Percentiles rank a stretch among this genome's conserved stretches.
Evolutionary conservation across 1,140 invertebrate species (phyloP).

Genomic region (Tetramorium simillimum): DNA sequence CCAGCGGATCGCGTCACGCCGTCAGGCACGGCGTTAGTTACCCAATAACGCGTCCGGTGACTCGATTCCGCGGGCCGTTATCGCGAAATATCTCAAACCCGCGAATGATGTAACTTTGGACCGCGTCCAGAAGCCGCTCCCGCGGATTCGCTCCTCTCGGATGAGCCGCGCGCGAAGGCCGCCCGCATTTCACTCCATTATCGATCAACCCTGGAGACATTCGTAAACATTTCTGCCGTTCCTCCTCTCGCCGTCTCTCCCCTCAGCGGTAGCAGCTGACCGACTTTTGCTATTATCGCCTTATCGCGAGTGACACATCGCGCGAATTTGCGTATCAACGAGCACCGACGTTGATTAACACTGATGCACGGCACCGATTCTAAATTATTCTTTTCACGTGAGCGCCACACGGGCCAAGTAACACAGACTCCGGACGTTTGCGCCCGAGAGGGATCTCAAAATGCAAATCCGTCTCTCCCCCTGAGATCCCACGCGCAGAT

Average conservation of each 20-base stretch:
- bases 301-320: slow-evolving; percentile 18
- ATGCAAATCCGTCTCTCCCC: neutral
- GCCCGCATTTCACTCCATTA: neutral
- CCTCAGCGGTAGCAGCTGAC: neutral
- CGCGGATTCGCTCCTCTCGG: neutral
- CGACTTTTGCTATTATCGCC: neutral
- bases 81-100: slow-evolving; percentile 2
- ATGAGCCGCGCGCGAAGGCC: neutral
- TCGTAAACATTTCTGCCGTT: neutral
- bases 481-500: neutral
- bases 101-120: slow-evolving; percentile 47
- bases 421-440: neutral
- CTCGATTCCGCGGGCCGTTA: neutral
- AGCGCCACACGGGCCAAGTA: too few relatives aligned
- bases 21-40: neutral
- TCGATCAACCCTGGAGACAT: neutral
- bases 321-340: slow-evolving; percentile 34
- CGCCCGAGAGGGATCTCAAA: neutral
- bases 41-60: slow-evolving; percentile 3
- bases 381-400: neutral
- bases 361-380: neutral
- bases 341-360: neutral
- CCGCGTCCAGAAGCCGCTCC: slow-evolving; percentile 35
- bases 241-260: neutral
- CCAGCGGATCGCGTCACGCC: neutral